Base-by-base conservation (phyloP, 1,140 invertebrate species). In the Proales similis region DNA sequence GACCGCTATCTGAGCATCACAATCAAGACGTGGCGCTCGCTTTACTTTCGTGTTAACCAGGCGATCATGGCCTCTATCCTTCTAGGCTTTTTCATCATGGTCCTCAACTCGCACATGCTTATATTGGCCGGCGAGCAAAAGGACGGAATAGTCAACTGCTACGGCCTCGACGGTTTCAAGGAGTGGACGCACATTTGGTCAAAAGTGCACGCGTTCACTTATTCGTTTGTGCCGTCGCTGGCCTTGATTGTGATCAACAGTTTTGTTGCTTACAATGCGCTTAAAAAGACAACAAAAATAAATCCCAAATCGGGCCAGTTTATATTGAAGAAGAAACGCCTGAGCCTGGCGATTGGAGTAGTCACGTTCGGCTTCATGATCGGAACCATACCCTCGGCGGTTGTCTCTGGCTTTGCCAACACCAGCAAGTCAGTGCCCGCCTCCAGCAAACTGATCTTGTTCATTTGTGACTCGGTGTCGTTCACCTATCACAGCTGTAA, bases 351-450 rank as follows among this genome's bases (percentile, higher is more conserved):
- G 12, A 53, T 53, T 3, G 33, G 19, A 36, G 42, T 53, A 12
- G 38, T 53, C 9, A 53, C 48, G 3, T 53, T 53, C 7, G 48
- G 48, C 42, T 53, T 53, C 42, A 53, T 36, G 48, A 39, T 53
- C 11, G 42, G 33, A 0, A 53, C 48, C 26, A n/a, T 53, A 2
- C 32, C 48, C 3, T 53, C 48, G 42, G 48, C 48, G 3, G 42
- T 53, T 53, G 17, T 53, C 1, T 39, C 29, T n/a, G 48, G 48
- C 6, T 53, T 24, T 53, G 38, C 26, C 42, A 24, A 53, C 42
- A 7, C 29, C 17, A 53, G 19, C 9, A 24, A 39, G 27, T 39
- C 24, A n/a, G 22, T 12, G 2, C 0, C 14, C 19, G 27, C 38
- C 14, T 24, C 38, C n/a, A 53, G 33, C 14, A 53, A 22, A 53